Conservation (phyloP, 2,888 invertebrate species). For the Agrilus cyanescens region DNA sequence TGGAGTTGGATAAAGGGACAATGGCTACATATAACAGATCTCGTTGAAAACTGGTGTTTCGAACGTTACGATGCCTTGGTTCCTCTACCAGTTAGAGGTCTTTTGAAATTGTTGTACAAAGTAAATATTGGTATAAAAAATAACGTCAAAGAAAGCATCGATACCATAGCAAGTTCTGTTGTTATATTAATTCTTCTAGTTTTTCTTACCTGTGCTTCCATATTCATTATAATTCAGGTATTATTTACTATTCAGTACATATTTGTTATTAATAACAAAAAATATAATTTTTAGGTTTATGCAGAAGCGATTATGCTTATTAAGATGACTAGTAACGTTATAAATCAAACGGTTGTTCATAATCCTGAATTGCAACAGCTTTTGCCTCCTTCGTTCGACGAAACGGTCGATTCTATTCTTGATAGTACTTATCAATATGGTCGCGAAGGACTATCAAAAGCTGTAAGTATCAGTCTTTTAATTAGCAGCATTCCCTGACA, state of each 20-base stretch:
- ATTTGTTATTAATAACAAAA: constrained; percentile 20
- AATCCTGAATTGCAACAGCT: constrained; percentile 77
- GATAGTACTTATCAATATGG: constrained; percentile 92
- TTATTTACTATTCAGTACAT: constrained; percentile 4
- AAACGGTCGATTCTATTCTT: constrained; percentile 78
- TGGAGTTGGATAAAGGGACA: constrained; percentile 39
- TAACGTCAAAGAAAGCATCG: constrained; percentile 62
- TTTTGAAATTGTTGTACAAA: constrained; percentile 56
- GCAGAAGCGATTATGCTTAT: constrained; percentile 88
- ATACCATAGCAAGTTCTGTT: constrained; percentile 74
- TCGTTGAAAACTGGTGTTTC: constrained; percentile 46
- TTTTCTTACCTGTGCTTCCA: constrained; percentile 62
- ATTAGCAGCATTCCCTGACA: constrained; percentile 2
- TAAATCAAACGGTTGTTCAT: constrained; percentile 80
- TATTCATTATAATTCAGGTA: constrained; percentile 78
- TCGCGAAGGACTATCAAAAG: constrained; percentile 77
- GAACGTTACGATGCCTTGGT: constrained; percentile 56
- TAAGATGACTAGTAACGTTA: constrained; percentile 74
- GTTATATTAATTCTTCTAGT: constrained; percentile 79
- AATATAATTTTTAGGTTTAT: constrained; percentile 67
- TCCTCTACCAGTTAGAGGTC: constrained; percentile 66
- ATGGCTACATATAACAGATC: constrained; percentile 15
- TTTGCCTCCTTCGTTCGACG: constrained; percentile 74
- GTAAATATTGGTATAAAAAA: constrained; percentile 50
- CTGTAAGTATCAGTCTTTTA: constrained; percentile 43